Evolutionary conservation across 2,888 invertebrate species (phyloP).

Genomic region (Nephrotoma flavescens): DNA sequence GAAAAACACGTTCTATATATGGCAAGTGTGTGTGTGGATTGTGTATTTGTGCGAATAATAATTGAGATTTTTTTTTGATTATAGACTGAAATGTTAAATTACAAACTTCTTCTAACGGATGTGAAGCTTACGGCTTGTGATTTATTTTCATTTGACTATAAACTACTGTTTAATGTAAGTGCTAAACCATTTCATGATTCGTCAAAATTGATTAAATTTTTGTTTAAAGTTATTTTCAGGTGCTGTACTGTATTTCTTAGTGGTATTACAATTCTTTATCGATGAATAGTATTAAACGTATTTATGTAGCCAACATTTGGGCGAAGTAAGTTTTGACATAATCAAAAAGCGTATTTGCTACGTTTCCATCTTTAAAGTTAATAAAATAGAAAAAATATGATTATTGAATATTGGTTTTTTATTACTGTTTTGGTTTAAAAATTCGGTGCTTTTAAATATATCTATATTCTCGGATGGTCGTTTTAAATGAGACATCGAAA

Average conservation of each 20-base stretch:
- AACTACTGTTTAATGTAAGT: not conserved
- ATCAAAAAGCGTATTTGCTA: too few species aligned
- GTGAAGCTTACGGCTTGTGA: not conserved
- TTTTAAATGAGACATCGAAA: too few species aligned
- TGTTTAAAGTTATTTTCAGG: not conserved
- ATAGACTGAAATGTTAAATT: not conserved
- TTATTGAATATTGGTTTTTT: too few species aligned
- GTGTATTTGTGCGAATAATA: too few species aligned
- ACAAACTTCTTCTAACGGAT: not conserved
- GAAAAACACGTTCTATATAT: not conserved
- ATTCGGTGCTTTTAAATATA: too few species aligned
- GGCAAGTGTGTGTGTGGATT: not conserved
- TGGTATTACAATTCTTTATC: not conserved
- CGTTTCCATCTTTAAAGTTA: too few species aligned
- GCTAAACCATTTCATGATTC: not conserved
- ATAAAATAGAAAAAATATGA: too few species aligned
- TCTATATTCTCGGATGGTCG: too few species aligned
- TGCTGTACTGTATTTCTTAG: not conserved
- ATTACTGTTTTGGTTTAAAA: too few species aligned
- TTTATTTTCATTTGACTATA: not conserved
- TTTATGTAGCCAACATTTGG: not conserved
- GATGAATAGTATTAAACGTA: not conserved
- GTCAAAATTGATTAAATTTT: not conserved
- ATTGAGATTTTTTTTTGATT: not conserved
- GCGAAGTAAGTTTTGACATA: not conserved